Percentiles rank a stretch among this genome's conserved stretches.
These are phyloP conservation scores for Mohoua ochrocephala DNA, from an alignment of 2,113 vertebrate genomes.

Conservation along the genomic window DNA sequence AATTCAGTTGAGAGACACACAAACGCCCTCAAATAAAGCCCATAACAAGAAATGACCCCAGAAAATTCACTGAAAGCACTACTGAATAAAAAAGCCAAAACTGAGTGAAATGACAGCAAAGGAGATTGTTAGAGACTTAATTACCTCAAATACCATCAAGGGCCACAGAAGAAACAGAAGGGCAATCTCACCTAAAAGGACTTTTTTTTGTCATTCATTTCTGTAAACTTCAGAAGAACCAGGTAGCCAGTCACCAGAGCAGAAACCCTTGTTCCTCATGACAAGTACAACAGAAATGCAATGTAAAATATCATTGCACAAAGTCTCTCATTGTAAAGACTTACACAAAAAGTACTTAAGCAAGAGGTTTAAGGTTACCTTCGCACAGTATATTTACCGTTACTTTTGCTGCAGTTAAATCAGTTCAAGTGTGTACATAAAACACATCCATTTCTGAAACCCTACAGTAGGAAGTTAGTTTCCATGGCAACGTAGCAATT, in stretches of 20 bases:
- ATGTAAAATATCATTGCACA: not conserved
- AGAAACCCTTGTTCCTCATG: not conserved
- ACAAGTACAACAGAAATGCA: not conserved
- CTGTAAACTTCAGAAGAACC: not conserved
- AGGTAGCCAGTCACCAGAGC: not conserved
- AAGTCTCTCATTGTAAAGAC: not conserved
- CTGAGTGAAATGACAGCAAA: not conserved
- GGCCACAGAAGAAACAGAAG: not conserved
- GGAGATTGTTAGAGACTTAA: not conserved
- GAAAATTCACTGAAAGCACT: not conserved
- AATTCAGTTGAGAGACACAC: not conserved
- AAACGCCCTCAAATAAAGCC: not conserved
- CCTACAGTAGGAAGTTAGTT: not conserved
- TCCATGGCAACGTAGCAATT: not conserved
- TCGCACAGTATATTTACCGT: not conserved
- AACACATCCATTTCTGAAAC: not conserved
- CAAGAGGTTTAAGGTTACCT: not conserved
- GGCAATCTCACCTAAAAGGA: not conserved
- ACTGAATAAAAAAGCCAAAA: not conserved
- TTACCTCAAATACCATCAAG: not conserved
- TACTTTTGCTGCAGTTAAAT: not conserved
- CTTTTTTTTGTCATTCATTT: not conserved
- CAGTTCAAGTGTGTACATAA: not conserved
- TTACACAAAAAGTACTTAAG: not conserved
- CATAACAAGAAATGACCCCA: not conserved